Base-by-base conservation (phyloP, 1,140 invertebrate species). In the Calliphora vicina region DNA sequence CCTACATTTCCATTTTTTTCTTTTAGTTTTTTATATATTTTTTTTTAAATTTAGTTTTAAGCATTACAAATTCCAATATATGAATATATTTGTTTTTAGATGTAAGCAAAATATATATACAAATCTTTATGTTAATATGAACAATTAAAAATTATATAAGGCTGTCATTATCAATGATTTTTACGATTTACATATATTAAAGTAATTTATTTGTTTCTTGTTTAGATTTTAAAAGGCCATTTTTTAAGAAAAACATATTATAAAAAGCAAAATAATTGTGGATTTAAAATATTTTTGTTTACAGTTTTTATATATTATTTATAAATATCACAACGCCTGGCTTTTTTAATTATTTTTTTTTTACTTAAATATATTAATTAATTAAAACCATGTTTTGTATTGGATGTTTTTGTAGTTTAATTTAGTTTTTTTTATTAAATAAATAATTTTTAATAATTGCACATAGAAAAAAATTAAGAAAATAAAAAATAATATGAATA, bases 281-380 rank as follows among this genome's bases (percentile, higher is more conserved):
- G 82, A 81, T 84, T 29, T 84, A 84, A 86, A 35, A 76, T 82
- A 84, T 87, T 83, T 85, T 35, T 45, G 74, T 45, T 83, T 57
- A 83, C 29, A 73, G n/a, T 67, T 35, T 73, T 78, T 78, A 43
- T 8, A 35, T 82, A 29, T 82, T 67, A 57, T 83, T 86, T 85
- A 89, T 89, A 89, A 89, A 89, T 89, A 89, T 89, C 88, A 89
- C 88, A 89, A 89, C 88, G 87, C 88, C 89, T 89, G 86, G 86
- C 84, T 67, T 81, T 81, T 81, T 81, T 76, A 42, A 27, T 80
- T 35, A 81, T 81, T 35, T 17, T 61, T 67, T 27, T 67, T 25
- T 71, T 81, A n/a, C 23, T 61, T 71, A 50, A 29, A 76, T 76
- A n/a, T 76, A 76, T 43, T 27, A 35, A 76, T 43, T 35, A 35